These are phyloP conservation scores for Serripes groenlandicus DNA, from an alignment of 2,888 invertebrate genomes.

Conservation along the genomic window DNA sequence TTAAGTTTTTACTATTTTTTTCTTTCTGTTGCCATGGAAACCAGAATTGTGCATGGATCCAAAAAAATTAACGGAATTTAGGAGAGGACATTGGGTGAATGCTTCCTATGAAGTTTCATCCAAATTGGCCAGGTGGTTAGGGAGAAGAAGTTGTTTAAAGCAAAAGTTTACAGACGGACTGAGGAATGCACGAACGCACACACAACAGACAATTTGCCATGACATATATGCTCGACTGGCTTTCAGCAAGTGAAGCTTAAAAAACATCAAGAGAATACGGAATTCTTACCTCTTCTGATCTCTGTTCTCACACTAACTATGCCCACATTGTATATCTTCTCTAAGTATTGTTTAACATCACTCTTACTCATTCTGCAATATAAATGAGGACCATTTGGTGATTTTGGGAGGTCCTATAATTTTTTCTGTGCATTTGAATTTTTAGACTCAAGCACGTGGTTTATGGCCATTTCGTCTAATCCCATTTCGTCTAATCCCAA, in stretches of 20 bases:
- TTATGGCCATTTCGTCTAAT: too few relatives aligned
- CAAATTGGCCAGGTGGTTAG: neutral
- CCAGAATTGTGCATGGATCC: neutral
- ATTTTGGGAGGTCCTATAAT: too few relatives aligned
- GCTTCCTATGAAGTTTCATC: neutral
- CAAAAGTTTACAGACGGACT: slow-evolving; percentile 12
- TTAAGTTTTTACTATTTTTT: neutral
- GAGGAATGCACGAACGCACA: neutral
- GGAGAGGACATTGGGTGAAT: neutral
- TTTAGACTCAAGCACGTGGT: too few relatives aligned
- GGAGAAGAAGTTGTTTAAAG: neutral
- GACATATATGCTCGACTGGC: slow-evolving; percentile 12
- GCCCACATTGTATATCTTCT: slow-evolving; percentile 97
- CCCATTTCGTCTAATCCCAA: too few relatives aligned
- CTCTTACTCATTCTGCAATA: slow-evolving; percentile 92
- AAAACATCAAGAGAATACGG: neutral
- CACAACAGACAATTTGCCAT: neutral
- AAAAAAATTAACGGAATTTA: neutral
- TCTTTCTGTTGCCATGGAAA: neutral
- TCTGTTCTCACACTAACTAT: slow-evolving; percentile 92
- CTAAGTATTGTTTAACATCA: slow-evolving; percentile 97
- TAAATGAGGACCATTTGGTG: too few relatives aligned
- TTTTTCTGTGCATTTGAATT: too few relatives aligned
- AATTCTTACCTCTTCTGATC: slow-evolving; percentile 91
- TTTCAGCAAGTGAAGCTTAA: slow-evolving; percentile 5